Conservation (phyloP, 2,888 invertebrate species). For the Cerastis leucographa region DNA sequence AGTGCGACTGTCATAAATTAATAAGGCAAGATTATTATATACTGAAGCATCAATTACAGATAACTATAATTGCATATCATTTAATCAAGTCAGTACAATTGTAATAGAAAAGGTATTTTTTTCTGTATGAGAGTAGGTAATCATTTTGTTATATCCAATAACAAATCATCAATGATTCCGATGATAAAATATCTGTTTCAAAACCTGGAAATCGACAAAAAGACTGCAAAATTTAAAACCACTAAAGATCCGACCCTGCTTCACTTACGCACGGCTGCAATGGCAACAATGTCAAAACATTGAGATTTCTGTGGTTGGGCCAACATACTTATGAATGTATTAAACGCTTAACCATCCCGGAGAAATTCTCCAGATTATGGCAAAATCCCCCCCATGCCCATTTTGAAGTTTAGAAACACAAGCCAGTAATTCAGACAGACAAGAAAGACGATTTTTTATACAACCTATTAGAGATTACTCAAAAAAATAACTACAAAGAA, state of each 20-base stretch:
- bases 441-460: neutral
- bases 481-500: slow-evolving; percentile 6
- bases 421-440: neutral
- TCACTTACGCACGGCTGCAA: neutral
- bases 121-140: neutral
- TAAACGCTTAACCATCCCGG: neutral
- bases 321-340: neutral
- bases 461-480: neutral
- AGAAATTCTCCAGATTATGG: neutral
- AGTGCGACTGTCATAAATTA: neutral
- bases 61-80: slow-evolving; percentile 8
- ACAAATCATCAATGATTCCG: slow-evolving; percentile 1
- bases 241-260: neutral
- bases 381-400: neutral
- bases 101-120: neutral
- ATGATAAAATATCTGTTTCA: neutral
- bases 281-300: neutral
- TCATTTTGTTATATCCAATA: neutral
- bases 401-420: neutral
- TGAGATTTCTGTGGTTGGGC: neutral
- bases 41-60: slow-evolving; percentile 7
- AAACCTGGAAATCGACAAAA: neutral
- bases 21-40: slow-evolving; percentile 12
- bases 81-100: neutral
- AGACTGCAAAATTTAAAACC: neutral